A percentile compares a stretch with the other conserved stretches of the same genome.
These are phyloP conservation scores for Luperina testacea DNA, from an alignment of 2,888 invertebrate genomes.

Conservation along the genomic window DNA sequence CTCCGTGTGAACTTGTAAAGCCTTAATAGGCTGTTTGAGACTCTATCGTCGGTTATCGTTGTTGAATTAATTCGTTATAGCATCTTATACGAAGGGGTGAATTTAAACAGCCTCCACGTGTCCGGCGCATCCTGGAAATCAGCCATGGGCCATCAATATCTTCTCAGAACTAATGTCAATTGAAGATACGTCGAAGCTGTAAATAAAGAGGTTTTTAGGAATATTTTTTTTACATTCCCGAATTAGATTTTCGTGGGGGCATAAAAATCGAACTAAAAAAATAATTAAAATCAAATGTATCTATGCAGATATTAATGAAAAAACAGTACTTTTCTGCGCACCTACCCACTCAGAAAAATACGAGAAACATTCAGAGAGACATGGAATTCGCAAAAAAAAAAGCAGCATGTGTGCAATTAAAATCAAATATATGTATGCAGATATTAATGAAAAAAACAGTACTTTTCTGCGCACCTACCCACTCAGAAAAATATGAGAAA, in stretches of 20 bases:
- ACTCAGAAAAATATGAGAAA: neutral
- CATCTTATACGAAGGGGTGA: slow-evolving; percentile 19
- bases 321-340: neutral
- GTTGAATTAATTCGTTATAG: slow-evolving; percentile 37
- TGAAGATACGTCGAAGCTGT: neutral
- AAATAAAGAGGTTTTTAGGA: neutral
- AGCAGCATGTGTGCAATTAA: too few species aligned
- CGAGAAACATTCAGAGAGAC: neutral
- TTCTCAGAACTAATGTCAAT: neutral
- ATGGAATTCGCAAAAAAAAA: neutral
- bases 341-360: neutral
- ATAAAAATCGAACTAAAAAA: neutral
- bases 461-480: neutral
- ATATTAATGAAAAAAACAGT: neutral
- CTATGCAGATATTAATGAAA: neutral
- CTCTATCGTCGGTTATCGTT: slow-evolving; percentile 31
- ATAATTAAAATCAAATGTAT: neutral
- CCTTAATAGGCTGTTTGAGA: slow-evolving; percentile 59
- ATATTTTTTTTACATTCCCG: too few species aligned
- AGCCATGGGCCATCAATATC: too few species aligned
- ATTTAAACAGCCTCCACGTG: slow-evolving; percentile 18
- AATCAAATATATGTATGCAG: neutral
- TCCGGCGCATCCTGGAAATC: neutral
- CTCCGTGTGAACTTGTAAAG: slow-evolving; percentile 60
- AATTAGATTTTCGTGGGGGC: too few species aligned